Evolutionary conservation across 2,113 vertebrate genomes (phyloP).

Genomic region (Malurus melanocephalus): DNA sequence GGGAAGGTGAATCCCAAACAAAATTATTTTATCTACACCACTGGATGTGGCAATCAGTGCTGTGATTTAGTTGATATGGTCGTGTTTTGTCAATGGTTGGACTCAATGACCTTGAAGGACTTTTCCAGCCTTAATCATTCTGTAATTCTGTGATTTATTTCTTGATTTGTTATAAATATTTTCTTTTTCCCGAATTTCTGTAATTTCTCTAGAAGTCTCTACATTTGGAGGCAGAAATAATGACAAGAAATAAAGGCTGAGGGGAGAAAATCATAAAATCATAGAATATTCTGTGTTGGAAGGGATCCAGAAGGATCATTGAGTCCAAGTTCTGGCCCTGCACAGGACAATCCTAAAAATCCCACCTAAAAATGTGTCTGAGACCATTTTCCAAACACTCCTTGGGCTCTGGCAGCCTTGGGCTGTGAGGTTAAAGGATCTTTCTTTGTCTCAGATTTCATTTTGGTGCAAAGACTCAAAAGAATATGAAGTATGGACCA

Average conservation of each 20-base stretch:
- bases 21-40: not conserved
- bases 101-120: accelerated
- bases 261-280: not conserved
- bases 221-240: not conserved
- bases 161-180: not conserved
- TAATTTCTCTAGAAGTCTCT: not conserved
- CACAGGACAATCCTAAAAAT: not conserved
- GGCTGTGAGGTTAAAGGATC: not conserved
- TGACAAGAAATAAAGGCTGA: not conserved
- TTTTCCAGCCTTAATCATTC: not conserved
- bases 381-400: not conserved
- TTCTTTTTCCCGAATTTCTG: not conserved
- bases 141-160: not conserved
- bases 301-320: not conserved
- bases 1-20: not conserved
- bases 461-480: not conserved
- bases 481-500: accelerated
- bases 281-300: too few species aligned
- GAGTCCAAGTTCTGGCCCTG: not conserved
- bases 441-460: not conserved
- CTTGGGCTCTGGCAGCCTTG: not conserved
- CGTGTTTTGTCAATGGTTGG: too few species aligned
- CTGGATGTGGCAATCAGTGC: not conserved
- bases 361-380: not conserved
- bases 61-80: not conserved